These are phyloP conservation scores for Heterohyrax brucei DNA, from an alignment of 2,797 vertebrate genomes.

Conservation along the genomic window DNA sequence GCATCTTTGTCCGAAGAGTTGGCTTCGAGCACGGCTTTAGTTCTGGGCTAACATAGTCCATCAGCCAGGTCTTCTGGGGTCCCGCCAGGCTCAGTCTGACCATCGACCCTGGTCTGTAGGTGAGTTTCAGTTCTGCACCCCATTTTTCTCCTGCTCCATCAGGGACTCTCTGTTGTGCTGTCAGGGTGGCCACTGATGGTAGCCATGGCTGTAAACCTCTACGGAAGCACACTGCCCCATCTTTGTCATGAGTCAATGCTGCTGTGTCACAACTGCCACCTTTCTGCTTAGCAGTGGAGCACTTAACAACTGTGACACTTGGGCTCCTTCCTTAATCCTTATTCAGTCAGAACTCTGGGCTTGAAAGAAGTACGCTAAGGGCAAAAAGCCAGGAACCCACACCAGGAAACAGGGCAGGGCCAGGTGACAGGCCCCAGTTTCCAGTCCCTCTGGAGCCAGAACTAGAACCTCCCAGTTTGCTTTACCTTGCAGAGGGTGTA, in stretches of 20 bases:
- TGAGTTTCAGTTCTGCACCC: too few species aligned
- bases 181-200: too few species aligned
- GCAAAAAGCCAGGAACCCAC: conserved; percentile 48
- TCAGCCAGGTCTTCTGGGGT: too few species aligned
- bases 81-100: too few species aligned
- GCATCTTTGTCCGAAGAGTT: too few species aligned
- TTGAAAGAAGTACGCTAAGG: conserved; percentile 53
- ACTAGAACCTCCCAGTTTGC: conserved; percentile 63
- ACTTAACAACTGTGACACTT: background rate
- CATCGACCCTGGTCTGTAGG: too few species aligned
- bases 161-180: too few species aligned
- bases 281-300: background rate
- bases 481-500: conserved; percentile 62
- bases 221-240: background rate
- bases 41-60: too few species aligned
- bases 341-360: conserved; percentile 64
- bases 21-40: too few species aligned
- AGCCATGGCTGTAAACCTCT: background rate
- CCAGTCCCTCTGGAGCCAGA: conserved; percentile 63
- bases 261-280: background rate
- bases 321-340: background rate
- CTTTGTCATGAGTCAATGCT: background rate
- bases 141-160: too few species aligned
- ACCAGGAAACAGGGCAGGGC: conserved; percentile 70
- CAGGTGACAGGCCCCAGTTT: conserved; percentile 49